These are phyloP conservation scores for Blera fallax DNA, from an alignment of 2,888 invertebrate genomes.

Conservation along the genomic window DNA sequence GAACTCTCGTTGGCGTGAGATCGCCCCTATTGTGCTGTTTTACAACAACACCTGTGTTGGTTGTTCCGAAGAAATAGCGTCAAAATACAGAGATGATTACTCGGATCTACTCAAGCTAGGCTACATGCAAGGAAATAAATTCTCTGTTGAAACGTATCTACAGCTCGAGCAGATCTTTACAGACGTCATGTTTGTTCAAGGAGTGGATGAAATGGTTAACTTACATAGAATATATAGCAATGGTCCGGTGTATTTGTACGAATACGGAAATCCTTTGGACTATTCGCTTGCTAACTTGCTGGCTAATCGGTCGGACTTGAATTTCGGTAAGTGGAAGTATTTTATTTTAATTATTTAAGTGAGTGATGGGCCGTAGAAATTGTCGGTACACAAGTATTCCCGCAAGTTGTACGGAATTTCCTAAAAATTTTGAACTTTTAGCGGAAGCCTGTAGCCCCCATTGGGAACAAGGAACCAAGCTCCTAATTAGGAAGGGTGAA, in stretches of 20 bases:
- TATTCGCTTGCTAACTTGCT: slow-evolving; percentile 83
- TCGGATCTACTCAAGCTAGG: neutral
- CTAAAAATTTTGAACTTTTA: no score
- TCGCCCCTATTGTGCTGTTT: slow-evolving; percentile 64
- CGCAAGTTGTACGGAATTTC: no score
- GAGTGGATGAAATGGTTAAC: slow-evolving; percentile 84
- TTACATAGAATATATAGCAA: slow-evolving; percentile 83
- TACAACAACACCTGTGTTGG: slow-evolving; percentile 13
- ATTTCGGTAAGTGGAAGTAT: slow-evolving; percentile 82
- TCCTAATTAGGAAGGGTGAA: no score
- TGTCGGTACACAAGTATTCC: no score
- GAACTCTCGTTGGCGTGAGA: slow-evolving; percentile 83
- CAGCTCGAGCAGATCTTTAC: slow-evolving; percentile 83
- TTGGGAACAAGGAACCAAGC: no score
- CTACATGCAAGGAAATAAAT: slow-evolving; percentile 82
- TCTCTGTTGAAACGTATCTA: slow-evolving; percentile 82
- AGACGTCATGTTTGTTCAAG: slow-evolving; percentile 85
- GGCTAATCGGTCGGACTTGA: slow-evolving; percentile 81
- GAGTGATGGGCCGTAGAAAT: no score
- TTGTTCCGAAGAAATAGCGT: neutral
- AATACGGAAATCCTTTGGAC: slow-evolving; percentile 84
- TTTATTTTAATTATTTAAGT: no score
- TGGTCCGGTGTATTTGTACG: slow-evolving; percentile 86
- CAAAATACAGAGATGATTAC: neutral
- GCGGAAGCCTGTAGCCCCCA: no score